A percentile compares a stretch with the other conserved stretches of the same genome.
Evolutionary conservation across 2,113 vertebrate species (phyloP).

Genomic region (Dolichallabes microphthalmus): DNA sequence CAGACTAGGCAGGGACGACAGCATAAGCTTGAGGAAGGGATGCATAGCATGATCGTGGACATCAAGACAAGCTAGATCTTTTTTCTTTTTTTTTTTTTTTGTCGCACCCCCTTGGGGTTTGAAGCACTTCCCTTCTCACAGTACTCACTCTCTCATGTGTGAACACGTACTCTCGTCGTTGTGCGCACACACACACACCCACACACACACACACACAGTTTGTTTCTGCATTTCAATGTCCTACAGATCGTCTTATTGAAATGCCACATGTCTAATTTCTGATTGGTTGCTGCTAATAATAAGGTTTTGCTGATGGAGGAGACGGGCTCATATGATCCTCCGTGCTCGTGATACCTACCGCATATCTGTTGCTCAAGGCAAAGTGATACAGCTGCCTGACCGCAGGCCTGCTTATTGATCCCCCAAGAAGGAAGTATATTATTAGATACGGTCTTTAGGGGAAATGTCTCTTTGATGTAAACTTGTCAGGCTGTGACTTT

Average conservation of each 20-base stretch:
- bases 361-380: slow-evolving; percentile 3
- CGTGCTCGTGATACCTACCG: slow-evolving; percentile 8
- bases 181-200: background rate
- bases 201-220: background rate
- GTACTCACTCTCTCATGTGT: slow-evolving; percentile 27
- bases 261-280: background rate
- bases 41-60: background rate
- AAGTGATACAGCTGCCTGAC: slow-evolving; percentile 16
- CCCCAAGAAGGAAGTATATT: slow-evolving; percentile 19
- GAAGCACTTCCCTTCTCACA: slow-evolving; percentile 58
- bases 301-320: slow-evolving; percentile 58
- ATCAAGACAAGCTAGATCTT: slow-evolving; percentile 11
- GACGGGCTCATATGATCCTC: slow-evolving; percentile 29
- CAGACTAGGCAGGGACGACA: background rate
- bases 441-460: slow-evolving; percentile 54
- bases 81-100: slow-evolving; percentile 17
- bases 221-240: background rate
- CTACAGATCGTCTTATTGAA: background rate
- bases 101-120: slow-evolving; percentile 38
- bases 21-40: background rate
- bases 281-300: slow-evolving; percentile 60
- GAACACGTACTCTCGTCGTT: slow-evolving; percentile 4
- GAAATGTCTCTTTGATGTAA: slow-evolving; percentile 46
- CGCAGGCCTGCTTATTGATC: slow-evolving; percentile 37
- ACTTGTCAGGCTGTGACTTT: slow-evolving; percentile 53